Evolutionary conservation across 2,888 invertebrate species (phyloP).

Genomic region (Chymomyza caudatula): DNA sequence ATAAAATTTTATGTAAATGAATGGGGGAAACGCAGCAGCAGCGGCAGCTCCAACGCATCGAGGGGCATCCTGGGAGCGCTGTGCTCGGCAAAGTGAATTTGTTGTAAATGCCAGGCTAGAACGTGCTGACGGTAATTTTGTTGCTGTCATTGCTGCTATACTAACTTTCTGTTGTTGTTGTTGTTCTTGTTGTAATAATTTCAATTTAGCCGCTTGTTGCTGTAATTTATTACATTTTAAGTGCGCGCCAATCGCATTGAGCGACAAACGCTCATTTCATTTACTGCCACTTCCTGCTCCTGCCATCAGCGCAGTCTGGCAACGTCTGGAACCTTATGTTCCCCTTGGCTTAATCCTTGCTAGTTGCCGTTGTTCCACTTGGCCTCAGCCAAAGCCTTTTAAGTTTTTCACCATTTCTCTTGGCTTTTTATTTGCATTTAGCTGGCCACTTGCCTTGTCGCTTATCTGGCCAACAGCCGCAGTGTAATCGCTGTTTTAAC

Average conservation of each 20-base stretch:
- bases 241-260: constrained; percentile 16
- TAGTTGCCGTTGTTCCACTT: background rate
- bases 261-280: background rate
- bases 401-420: constrained; percentile 34
- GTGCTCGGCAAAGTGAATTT: constrained; percentile 9
- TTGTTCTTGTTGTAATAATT: background rate
- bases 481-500: constrained; percentile 17
- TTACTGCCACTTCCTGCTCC: background rate
- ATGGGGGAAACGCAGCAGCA: constrained; percentile 10
- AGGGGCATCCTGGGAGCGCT: background rate
- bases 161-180: constrained; percentile 1
- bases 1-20: constrained; percentile 46
- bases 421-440: constrained; percentile 54
- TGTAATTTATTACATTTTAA: constrained; percentile 35
- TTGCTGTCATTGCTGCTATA: background rate
- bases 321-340: background rate
- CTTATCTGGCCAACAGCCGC: background rate
- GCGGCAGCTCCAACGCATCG: background rate
- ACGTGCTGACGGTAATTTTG: constrained; percentile 3
- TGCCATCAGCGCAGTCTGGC: background rate
- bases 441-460: constrained; percentile 13
- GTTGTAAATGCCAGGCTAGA: constrained; percentile 5
- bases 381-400: constrained; percentile 9
- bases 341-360: background rate
- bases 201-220: constrained; percentile 16